Conservation (phyloP, 1,140 invertebrate genomes). For the Lasioglossum albipes region DNA sequence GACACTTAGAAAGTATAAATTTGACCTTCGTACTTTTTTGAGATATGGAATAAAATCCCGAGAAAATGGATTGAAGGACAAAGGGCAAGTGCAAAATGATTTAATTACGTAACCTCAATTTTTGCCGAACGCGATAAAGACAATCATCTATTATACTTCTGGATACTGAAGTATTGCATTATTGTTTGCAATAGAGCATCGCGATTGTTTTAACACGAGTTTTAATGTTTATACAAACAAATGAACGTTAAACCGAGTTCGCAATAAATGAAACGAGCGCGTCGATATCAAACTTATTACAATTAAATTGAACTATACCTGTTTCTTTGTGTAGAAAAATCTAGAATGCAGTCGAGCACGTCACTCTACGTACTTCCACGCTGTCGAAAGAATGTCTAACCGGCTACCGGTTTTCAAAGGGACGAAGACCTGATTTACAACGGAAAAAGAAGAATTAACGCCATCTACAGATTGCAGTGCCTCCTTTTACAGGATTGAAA, state of each 20-base stretch:
- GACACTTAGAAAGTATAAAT: not conserved
- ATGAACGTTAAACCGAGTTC: not conserved
- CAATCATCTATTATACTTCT: not conserved
- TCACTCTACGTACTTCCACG: too few species aligned
- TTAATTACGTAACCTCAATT: not conserved
- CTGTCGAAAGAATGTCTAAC: slow-evolving; percentile 1
- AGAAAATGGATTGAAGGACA: too few species aligned
- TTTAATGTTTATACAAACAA: not conserved
- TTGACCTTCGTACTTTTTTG: too few species aligned
- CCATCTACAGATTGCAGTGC: not conserved
- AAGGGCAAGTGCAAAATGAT: not conserved
- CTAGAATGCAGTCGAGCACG: too few species aligned
- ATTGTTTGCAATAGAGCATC: not conserved
- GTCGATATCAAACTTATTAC: not conserved
- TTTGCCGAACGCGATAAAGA: not conserved
- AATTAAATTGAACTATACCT: not conserved
- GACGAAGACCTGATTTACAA: not conserved
- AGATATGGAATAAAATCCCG: not conserved
- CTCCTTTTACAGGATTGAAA: not conserved
- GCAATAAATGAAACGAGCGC: not conserved
- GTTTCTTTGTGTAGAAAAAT: not conserved
- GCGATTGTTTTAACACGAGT: not conserved
- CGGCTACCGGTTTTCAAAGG: slow-evolving; percentile 11
- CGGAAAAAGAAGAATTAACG: not conserved
- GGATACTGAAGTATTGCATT: not conserved